Conservation (phyloP, 2,113 vertebrate species). For the Corvus moneduloides region DNA sequence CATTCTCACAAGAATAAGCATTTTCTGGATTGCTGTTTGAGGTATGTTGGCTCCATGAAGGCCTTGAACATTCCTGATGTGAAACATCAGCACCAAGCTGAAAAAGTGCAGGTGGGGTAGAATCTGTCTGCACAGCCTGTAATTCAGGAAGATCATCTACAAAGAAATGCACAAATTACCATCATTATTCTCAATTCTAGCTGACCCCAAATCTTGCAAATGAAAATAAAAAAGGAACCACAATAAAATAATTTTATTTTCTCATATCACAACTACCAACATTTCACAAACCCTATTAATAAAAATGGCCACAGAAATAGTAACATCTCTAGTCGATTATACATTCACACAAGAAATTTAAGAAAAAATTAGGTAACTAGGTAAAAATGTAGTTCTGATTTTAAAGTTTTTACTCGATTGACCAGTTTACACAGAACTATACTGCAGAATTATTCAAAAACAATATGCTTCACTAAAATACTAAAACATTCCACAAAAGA, state of each 20-base stretch:
- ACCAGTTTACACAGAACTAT: not conserved
- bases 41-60: conserved; percentile 78
- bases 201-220: not conserved
- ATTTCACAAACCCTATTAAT: not conserved
- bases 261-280: not conserved
- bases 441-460: not conserved
- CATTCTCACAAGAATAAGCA: conserved; percentile 74
- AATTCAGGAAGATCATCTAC: conserved; percentile 96
- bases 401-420: not conserved
- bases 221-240: not conserved
- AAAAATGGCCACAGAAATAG: not conserved
- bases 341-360: not conserved
- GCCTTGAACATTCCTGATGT: conserved; percentile 86
- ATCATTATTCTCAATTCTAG: not conserved
- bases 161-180: conserved; percentile 21
- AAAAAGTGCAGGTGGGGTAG: conserved; percentile 84
- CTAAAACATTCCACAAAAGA: not conserved
- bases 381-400: not conserved
- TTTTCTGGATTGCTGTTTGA: conserved; percentile 77
- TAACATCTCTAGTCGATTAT: not conserved
- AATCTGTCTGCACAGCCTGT: conserved; percentile 92
- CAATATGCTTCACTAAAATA: not conserved
- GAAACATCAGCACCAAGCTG: conserved; percentile 88
- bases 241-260: not conserved
- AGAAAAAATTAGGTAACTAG: not conserved